Conservation (phyloP, 2,113 vertebrate genomes). For the Mirza zaza region DNA sequence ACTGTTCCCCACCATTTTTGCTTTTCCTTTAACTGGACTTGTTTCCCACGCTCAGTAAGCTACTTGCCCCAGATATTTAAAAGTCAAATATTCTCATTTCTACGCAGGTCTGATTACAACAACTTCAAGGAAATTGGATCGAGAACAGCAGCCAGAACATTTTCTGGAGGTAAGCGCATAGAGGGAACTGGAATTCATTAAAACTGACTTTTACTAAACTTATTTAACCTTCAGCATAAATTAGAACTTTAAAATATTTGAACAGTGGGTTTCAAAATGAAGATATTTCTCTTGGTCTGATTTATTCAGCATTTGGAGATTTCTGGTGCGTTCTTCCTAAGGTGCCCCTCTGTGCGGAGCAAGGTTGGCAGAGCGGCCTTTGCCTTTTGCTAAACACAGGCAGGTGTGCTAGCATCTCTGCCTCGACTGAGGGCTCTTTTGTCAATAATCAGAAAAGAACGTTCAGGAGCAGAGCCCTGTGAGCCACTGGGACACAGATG, state of each 20-base stretch:
- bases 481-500: not conserved
- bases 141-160: constrained; percentile 96
- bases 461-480: not conserved
- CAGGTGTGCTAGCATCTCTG: not conserved
- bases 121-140: constrained; percentile 95
- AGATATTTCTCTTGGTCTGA: not conserved
- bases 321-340: not conserved
- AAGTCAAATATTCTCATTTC: constrained; percentile 79
- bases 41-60: not conserved
- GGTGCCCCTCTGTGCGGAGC: accelerated
- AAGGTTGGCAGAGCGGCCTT: not conserved
- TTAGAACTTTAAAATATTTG: not conserved
- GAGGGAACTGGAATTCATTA: constrained; percentile 39
- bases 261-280: not conserved
- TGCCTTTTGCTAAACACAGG: not conserved
- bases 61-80: constrained; percentile 56
- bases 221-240: not conserved
- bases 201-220: constrained; percentile 18
- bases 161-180: constrained; percentile 91
- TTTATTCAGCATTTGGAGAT: not conserved
- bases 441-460: not conserved
- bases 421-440: not conserved
- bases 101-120: constrained; percentile 94
- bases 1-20: not conserved
- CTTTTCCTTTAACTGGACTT: constrained; percentile 63